Evolutionary conservation across 2,113 vertebrate species (phyloP).

Genomic region (Ptyas mucosa): DNA sequence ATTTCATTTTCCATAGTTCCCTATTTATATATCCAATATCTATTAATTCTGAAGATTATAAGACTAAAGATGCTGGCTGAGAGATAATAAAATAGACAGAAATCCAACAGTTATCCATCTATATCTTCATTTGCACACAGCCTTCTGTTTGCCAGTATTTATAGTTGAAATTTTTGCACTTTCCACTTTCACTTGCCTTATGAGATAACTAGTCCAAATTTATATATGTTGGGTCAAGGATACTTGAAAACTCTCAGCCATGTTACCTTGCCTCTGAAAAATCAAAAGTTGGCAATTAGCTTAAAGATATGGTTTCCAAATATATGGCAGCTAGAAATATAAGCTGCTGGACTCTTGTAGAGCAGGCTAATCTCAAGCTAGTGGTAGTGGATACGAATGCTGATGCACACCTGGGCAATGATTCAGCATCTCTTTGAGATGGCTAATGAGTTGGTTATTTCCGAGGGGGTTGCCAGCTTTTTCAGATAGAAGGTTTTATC

Average conservation of each 20-base stretch:
- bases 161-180: neutral
- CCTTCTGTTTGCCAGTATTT: neutral
- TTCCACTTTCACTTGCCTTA: neutral
- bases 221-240: neutral
- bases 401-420: neutral
- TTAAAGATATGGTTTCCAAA: neutral
- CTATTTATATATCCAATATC: neutral
- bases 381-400: neutral
- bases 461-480: constrained; percentile 4
- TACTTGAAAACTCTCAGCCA: neutral
- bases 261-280: neutral
- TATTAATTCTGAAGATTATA: neutral
- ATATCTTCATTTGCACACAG: neutral
- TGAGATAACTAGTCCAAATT: neutral
- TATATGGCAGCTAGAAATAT: neutral
- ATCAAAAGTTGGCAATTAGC: neutral
- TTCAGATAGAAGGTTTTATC: neutral
- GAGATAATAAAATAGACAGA: neutral
- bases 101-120: neutral
- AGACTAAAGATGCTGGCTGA: neutral
- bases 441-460: neutral
- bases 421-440: neutral
- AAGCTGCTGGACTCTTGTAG: neutral
- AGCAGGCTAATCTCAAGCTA: neutral
- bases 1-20: neutral